Evolutionary conservation across 2,888 invertebrate genomes (phyloP), one percentile per base, ranked within the genome.

Genomic region (Athalia rosae): DNA sequence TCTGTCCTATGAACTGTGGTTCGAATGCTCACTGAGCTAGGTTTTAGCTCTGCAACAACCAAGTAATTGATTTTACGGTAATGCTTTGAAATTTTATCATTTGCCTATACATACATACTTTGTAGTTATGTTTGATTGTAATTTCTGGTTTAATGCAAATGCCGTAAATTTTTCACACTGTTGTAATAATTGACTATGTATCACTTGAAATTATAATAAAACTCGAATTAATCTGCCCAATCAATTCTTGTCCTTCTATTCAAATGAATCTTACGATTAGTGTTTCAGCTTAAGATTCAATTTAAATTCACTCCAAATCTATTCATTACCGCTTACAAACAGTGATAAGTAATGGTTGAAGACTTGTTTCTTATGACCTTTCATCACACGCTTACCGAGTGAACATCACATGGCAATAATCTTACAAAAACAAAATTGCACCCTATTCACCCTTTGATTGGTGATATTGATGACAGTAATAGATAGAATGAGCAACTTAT

Each of bases 371-470:
- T 15, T 45, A 47, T 61, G 74, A 74, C 74, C 74, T 74, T 74
- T 47, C 13, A 41, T 48, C 62, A 74, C n/a, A 28, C 43, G 61
- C 11, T 62, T 48, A 74, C 47, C 61, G 9, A 61, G 28, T 56
- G 13, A 58, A 59, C 47, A 62, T 74, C 50, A 62, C 41, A 61
- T 61, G 59, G 15, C 47, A 47, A 45, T 61, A 4, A 74, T 74
- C 74, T 74, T 50, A 61, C 45, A 41, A 43, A 74, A 48, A 74
- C n/a, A 61, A 3, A 48, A 61, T 61, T 74, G 58, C 61, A 61
- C 61, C n/a, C 58, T 53, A 74, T 61, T 47, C 13, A 58, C 67
- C 41, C 28, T 67, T 28, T 53, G 8, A n/a, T 53, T 11, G n/a
- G 53, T n/a, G n/a, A 3, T 53, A 53, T 53, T 8, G 53, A 53